Conservation (phyloP, 2,113 vertebrate species). For the Leucoraja erinaceus region DNA sequence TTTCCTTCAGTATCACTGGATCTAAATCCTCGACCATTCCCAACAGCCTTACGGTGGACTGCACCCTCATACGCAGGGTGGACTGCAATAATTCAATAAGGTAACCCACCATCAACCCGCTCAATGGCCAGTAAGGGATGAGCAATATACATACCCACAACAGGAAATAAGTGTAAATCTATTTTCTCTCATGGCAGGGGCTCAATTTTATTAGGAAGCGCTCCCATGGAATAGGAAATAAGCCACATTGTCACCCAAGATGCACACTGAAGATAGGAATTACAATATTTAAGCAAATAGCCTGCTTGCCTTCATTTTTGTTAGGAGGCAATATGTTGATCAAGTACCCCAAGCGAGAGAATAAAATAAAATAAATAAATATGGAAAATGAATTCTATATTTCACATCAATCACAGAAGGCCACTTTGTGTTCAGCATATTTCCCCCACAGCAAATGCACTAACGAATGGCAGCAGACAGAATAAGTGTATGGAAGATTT, state of each 20-base stretch:
- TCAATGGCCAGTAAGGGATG: too few relatives aligned
- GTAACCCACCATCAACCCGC: too few relatives aligned
- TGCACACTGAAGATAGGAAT: background rate
- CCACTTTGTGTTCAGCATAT: background rate
- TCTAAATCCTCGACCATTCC: too few relatives aligned
- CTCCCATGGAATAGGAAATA: background rate
- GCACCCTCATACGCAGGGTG: too few relatives aligned
- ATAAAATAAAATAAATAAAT: background rate
- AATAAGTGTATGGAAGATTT: background rate
- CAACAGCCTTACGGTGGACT: too few relatives aligned
- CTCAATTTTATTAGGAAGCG: background rate
- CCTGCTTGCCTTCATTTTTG: background rate
- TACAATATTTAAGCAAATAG: background rate
- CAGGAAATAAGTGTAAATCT: background rate
- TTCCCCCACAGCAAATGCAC: background rate
- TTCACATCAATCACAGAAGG: background rate
- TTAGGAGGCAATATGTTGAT: background rate
- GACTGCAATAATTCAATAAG: too few relatives aligned
- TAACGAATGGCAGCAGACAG: background rate
- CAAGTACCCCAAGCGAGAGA: background rate
- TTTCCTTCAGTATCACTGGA: too few relatives aligned
- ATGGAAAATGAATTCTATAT: constrained; percentile 16
- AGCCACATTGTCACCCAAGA: background rate
- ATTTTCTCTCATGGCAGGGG: background rate
- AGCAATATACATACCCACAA: background rate